Evolutionary conservation across 1,140 invertebrate genomes (phyloP), one percentile per base, ranked within the genome.

Genomic region (Lasioglossum albipes): DNA sequence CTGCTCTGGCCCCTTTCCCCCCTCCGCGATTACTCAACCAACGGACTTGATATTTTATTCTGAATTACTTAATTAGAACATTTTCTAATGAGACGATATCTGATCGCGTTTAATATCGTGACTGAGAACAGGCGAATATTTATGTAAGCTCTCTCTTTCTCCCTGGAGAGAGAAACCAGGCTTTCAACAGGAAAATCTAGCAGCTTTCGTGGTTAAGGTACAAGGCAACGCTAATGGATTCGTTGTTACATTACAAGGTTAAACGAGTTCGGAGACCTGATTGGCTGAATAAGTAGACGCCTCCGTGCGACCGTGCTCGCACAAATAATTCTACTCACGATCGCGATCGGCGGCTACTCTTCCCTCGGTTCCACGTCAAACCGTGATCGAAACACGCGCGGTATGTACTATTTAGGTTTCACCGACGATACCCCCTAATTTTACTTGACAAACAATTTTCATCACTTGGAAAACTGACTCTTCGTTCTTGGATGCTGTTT

Each of bases 171-270:
- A 59, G 18, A n/a, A n/a, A n/a, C 6, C 57, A 20, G 20, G n/a
- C 20, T 49, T 49, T 1, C 20, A 7, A n/a, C 7, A 3, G 18
- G 22, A 13, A 71, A 73, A 36, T 22, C 49, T 64, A 42, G 12
- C 49, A 59, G 66, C 49, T 80, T 75, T 62, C 54, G 10, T 70
- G 42, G 59, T 78, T 71, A 57, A 57, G 18, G 18, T 74, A 64
- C 41, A 80, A 84, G 54, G 57, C 65, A 42, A 73, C 22, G 9
- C 52, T 61, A 70, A 77, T 70, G 41, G 57, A 41, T 75, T 52
- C 52, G 54, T 68, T 74, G 41, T 65, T 77, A 62, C 54, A 65
- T 82, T 75, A 80, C 75, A 86, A 86, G 79, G 79, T 85, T 85
- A 82, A 72, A n/a, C 61, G 59, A 85, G 61, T 84, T 84, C 49